Percentiles rank a stretch among this genome's conserved stretches.
These are phyloP conservation scores for Pheosia tremula DNA, from an alignment of 2,888 invertebrate species.

Conservation along the genomic window DNA sequence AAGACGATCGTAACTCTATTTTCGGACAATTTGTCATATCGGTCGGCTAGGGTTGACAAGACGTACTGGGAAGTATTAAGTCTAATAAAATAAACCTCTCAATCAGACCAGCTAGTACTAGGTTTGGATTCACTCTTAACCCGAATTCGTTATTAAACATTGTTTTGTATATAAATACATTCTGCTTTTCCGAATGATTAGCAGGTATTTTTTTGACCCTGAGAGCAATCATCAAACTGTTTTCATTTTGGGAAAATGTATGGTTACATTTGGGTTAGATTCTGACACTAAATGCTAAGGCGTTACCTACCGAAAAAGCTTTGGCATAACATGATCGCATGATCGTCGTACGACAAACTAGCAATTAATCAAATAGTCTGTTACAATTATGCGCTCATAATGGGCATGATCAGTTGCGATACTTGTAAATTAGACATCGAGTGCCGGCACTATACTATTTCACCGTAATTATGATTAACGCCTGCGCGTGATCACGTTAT, in stretches of 20 bases:
- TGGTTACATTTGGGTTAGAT: neutral
- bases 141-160: too few relatives aligned
- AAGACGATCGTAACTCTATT: constrained; percentile 19
- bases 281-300: too few relatives aligned
- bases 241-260: neutral
- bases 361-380: neutral
- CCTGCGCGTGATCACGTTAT: constrained; percentile 8
- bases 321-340: neutral
- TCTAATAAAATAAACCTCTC: too few relatives aligned
- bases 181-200: too few relatives aligned
- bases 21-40: constrained; percentile 19
- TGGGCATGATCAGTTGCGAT: constrained; percentile 19
- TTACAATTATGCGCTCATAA: neutral
- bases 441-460: constrained; percentile 26
- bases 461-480: constrained; percentile 29
- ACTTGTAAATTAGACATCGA: constrained; percentile 30
- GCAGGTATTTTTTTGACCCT: too few relatives aligned
- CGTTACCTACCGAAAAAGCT: neutral
- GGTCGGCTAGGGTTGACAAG: neutral
- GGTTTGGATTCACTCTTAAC: too few relatives aligned
- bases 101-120: too few relatives aligned
- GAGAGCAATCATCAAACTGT: too few relatives aligned
- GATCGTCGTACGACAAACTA: neutral
- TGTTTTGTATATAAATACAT: too few relatives aligned
- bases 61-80: neutral